A percentile compares a stretch with the other conserved stretches of the same genome.
Evolutionary conservation across 2,888 invertebrate species (phyloP).

Genomic region (Eristalis pertinax): DNA sequence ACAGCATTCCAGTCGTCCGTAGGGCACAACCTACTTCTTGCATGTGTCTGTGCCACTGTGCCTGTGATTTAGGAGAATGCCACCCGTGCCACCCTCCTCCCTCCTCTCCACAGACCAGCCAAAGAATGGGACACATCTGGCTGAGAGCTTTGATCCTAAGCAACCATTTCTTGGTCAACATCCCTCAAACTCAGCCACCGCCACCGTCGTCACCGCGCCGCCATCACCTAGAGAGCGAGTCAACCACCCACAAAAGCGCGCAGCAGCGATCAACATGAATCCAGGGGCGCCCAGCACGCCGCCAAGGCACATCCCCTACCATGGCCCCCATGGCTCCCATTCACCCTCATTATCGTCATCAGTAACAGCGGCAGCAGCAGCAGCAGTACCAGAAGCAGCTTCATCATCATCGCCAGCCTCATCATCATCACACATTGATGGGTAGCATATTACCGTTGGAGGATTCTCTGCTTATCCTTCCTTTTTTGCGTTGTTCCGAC

Average conservation of each 20-base stretch:
- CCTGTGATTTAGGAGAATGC: slow-evolving; percentile 4
- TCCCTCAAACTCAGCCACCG: slow-evolving; percentile 11
- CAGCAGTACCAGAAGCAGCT: too few species aligned
- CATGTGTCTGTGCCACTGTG: slow-evolving; percentile 55
- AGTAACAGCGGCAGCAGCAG: slow-evolving; percentile 38
- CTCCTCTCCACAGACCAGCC: too few species aligned
- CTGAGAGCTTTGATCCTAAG: slow-evolving; percentile 60
- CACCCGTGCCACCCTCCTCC: too few species aligned
- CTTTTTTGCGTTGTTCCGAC: not conserved
- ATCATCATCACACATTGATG: slow-evolving; percentile 49
- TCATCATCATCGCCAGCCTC: slow-evolving; percentile 19
- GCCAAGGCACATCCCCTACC: not conserved
- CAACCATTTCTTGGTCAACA: slow-evolving; percentile 68
- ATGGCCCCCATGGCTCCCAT: not conserved
- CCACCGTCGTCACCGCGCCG: too few species aligned
- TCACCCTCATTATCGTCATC: slow-evolving; percentile 3
- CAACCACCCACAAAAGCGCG: slow-evolving; percentile 51
- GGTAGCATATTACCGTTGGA: slow-evolving; percentile 47
- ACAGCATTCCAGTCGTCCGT: slow-evolving; percentile 59
- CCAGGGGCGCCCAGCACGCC: not conserved
- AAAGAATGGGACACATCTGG: slow-evolving; percentile 57
- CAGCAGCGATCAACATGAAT: slow-evolving; percentile 49
- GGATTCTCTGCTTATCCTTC: slow-evolving; percentile 40
- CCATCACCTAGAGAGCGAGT: not conserved
- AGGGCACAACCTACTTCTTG: slow-evolving; percentile 70